These are phyloP conservation scores for Pocillopora verrucosa DNA, from an alignment of 64 coral and sea anemone genomes.

Conservation along the genomic window DNA sequence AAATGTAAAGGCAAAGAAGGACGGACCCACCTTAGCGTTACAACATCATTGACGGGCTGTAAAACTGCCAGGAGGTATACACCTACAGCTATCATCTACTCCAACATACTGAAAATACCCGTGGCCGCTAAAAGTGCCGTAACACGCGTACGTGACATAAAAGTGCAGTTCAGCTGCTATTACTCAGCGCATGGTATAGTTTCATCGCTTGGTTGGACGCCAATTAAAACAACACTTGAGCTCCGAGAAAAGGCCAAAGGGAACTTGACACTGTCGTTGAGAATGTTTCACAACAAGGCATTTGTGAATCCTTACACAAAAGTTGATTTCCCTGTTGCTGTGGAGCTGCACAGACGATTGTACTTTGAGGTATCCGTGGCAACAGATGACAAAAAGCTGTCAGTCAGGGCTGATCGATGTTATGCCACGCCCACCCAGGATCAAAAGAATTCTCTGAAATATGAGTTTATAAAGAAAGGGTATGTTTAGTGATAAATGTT, in stretches of 20 bases:
- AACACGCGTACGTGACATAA: constrained; percentile 10
- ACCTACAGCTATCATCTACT: constrained; percentile 23
- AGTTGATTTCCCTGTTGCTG: too few species aligned
- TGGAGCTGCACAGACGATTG: too few species aligned
- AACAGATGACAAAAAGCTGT: too few species aligned
- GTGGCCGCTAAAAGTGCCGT: background rate
- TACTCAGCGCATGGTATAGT: constrained; percentile 25
- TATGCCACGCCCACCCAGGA: constrained; percentile 18
- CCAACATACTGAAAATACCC: constrained; percentile 38
- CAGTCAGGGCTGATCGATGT: background rate
- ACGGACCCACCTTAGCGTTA: constrained; percentile 48
- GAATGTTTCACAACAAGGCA: too few species aligned
- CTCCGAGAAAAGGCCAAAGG: too few species aligned
- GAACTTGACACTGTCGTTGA: too few species aligned
- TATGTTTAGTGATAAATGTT: background rate
- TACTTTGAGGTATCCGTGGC: too few species aligned
- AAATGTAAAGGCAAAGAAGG: constrained; percentile 42
- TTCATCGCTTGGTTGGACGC: too few species aligned
- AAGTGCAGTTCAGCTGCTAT: constrained; percentile 48
- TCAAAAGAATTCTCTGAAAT: background rate
- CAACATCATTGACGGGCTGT: constrained; percentile 21
- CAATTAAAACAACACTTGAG: too few species aligned
- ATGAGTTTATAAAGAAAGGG: background rate
- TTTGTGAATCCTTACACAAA: too few species aligned
- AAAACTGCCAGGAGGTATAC: constrained; percentile 27